Evolutionary conservation across 2,797 vertebrate species (phyloP), one percentile per base, ranked within the genome.

Genomic region (Tarsius wallacei): DNA sequence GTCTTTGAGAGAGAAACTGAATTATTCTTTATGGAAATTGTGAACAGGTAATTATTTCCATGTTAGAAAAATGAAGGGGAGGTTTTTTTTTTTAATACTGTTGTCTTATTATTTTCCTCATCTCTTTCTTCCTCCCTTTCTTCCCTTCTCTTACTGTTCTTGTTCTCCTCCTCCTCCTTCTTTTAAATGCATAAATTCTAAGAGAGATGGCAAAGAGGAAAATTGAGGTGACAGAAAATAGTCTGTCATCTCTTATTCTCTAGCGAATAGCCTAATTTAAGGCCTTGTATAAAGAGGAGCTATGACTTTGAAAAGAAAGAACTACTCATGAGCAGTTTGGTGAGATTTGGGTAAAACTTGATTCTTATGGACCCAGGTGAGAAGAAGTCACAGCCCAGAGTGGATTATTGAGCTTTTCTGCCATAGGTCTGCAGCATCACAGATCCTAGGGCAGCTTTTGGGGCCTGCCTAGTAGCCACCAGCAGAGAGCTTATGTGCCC

Each of bases 1-100:
- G 36, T 85, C 55, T 93, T 26, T 47, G n/a, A 94, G 21, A 93
- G 14, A 59, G 63, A 94, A 83, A 73, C 17, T 33, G 28, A 71
- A 15, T 49, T 36, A 24, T 68, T 91, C 14, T 93, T 33, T 73
- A 68, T 91, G 5, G 42, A 68, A 84, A 63, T 42, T 57, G 4
- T 66, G 71, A 87, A 21, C n/a, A 31, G 15, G 13, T 55, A 70
- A 61, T 90, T 64, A 57, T 90, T 81, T 81, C 6, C n/a, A 42
- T 47, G 28, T 31, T 77, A 76, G 70, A 77, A 91, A 91, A 77
- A 49, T 0, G 4, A 88, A 7, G 8, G 63, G 24, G 26, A 84
- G 49, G 9, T 7, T 9, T 61, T 47, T 22, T 0, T 7, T 42
- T 42, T 42, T 42, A 13, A 71, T 21, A 28, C 28, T 31, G 81